Evolutionary conservation across 2,797 vertebrate genomes (phyloP).

Genomic region (Glyptemys insculpta): DNA sequence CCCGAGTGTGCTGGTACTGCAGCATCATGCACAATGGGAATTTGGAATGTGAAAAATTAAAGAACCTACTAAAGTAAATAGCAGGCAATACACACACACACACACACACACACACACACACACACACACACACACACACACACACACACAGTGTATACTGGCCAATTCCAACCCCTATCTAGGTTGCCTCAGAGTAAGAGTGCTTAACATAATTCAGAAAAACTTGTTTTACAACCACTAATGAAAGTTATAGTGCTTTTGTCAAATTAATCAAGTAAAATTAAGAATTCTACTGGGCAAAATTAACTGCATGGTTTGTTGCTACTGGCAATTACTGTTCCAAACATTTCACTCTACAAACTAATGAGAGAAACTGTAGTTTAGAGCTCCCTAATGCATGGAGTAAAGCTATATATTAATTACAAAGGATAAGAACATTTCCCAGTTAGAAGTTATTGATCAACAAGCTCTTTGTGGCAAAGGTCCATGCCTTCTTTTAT

Average conservation of each 20-base stretch:
- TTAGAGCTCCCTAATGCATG: not conserved
- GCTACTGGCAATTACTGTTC: not conserved
- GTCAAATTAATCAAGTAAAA: not conserved
- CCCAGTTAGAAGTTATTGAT: not conserved
- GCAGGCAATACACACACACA: not conserved
- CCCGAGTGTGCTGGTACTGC: not conserved
- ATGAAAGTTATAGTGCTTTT: not conserved
- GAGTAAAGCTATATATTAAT: not conserved
- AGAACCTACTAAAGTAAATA: not conserved
- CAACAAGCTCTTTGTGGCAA: not conserved
- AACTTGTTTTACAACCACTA: not conserved
- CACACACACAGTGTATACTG: not conserved
- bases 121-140: no score
- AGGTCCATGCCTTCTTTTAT: not conserved
- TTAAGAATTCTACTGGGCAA: slow-evolving; percentile 4
- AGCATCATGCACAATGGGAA: not conserved
- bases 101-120: not conserved
- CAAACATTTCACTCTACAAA: not conserved
- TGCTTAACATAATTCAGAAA: not conserved
- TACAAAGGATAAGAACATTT: not conserved
- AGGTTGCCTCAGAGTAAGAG: not conserved
- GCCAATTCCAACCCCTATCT: not conserved
- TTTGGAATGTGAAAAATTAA: not conserved
- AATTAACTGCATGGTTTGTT: not conserved
- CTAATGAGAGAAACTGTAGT: not conserved